phyloP scores from a whole-genome alignment of 2,113 vertebrate genomes.

The Vombatus ursinus region DNA sequence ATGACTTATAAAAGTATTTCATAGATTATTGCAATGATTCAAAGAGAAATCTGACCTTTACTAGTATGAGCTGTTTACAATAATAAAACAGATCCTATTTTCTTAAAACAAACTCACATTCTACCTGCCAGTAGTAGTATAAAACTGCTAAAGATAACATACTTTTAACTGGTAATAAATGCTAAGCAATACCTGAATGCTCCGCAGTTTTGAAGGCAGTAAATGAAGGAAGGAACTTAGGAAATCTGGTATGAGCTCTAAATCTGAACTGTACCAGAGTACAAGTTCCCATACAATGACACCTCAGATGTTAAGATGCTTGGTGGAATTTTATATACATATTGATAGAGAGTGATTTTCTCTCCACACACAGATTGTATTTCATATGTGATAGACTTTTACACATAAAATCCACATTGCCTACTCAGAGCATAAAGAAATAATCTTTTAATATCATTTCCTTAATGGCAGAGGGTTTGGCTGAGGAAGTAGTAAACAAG shows the following conservation, averaged over 20 bases:
- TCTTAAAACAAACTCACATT: slow-evolving; percentile 73
- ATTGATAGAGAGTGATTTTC: neutral
- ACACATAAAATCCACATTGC: slow-evolving; percentile 37
- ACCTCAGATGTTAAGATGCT: slow-evolving; percentile 5
- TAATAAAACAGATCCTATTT: slow-evolving; percentile 78
- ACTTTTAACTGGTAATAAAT: slow-evolving; percentile 42
- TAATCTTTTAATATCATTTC: slow-evolving; percentile 68
- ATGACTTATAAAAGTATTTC: slow-evolving; percentile 83
- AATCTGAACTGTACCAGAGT: neutral
- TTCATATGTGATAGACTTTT: slow-evolving; percentile 44
- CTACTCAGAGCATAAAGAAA: slow-evolving; percentile 50
- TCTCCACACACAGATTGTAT: slow-evolving; percentile 30
- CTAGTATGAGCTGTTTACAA: slow-evolving; percentile 80
- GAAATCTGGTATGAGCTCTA: slow-evolving; percentile 39
- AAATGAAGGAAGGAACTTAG: neutral
- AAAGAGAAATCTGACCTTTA: slow-evolving; percentile 84
- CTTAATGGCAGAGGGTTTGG: slow-evolving; percentile 64
- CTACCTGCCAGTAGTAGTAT: slow-evolving; percentile 55
- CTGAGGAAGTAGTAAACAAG: slow-evolving; percentile 65
- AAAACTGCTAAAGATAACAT: neutral
- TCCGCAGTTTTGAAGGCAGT: slow-evolving; percentile 31
- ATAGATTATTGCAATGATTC: slow-evolving; percentile 80
- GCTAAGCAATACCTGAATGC: slow-evolving; percentile 13
- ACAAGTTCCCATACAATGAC: neutral
- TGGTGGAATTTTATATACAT: neutral